Evolutionary conservation across 1,140 invertebrate species (phyloP), one percentile per base, ranked within the genome.

Genomic region (Cephus cinctus): DNA sequence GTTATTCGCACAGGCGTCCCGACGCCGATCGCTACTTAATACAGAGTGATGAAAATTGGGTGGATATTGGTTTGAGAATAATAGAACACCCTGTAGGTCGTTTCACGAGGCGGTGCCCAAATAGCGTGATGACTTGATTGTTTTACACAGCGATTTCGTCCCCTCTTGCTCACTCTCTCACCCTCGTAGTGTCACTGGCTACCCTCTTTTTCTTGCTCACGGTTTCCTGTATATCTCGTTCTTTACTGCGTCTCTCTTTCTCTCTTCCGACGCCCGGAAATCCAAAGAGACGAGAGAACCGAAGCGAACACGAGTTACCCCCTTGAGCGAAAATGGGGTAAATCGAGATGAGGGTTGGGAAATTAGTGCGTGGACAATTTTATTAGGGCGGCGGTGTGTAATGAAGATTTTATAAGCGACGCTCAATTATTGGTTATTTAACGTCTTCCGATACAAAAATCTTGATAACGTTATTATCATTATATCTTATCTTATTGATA

Each of bases 341-440:
- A 71, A 69, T 69, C 59, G 59, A 64, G 57, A 64, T 50, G 59
- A 58, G 62, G 56, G 50, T 38, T 48, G 47, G 56, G 42, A 69
- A 65, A 73, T 73, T 71, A 73, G 59, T 61, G 60, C 55, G 54
- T 61, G 60, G 60, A 63, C 61, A 57, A 70, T 73, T 70, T 73
- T 71, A 71, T 67, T 71, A 62, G 52, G 54, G 54, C 54, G 27
- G 34, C 43, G 35, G 40, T 43, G 40, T 59, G 60, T 64, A 71
- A 70, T 66, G 56, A 65, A 68, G 62, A 67, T 69, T 69, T 71
- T 67, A 70, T 56, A 64, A 64, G 53, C 54, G 36, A 12, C 41
- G 54, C 58, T 66, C 60, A 59, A 67, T 69, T 68, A 71, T 68
- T 60, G 59, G 59, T 57, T 54, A 50, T 60, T 60, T 54, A 57